Evolutionary conservation across 2,797 vertebrate species (phyloP).

Genomic region (Sphenodon punctatus): DNA sequence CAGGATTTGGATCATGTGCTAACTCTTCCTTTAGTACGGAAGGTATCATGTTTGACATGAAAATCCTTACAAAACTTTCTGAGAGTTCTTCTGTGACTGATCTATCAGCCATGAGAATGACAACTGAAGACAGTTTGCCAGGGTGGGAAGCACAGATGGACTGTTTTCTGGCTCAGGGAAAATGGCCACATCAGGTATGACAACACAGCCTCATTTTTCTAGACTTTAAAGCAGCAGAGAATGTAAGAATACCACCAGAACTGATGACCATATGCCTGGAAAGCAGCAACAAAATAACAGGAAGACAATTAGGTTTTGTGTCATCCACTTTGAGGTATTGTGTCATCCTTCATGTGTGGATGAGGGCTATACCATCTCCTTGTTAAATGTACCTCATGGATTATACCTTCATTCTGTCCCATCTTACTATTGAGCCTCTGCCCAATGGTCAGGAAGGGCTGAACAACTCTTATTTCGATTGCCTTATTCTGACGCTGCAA

Average conservation of each 20-base stretch:
- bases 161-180: not conserved
- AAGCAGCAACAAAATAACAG: not conserved
- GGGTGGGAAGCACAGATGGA: not conserved
- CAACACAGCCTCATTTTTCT: not conserved
- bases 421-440: not conserved
- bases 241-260: not conserved
- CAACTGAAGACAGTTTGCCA: not conserved
- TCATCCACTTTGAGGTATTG: accelerated
- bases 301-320: not conserved
- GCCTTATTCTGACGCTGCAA: not conserved
- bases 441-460: not conserved
- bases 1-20: not conserved
- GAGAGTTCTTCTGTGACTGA: not conserved
- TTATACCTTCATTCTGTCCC: not conserved
- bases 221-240: not conserved
- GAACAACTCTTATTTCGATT: not conserved
- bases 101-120: not conserved
- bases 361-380: not conserved
- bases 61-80: not conserved
- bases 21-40: not conserved
- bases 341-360: not conserved
- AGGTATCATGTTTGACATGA: not conserved
- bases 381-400: not conserved
- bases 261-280: not conserved
- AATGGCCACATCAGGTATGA: not conserved